phyloP scores from a whole-genome alignment of 2,797 vertebrate species.

The Sebastes trivittatus region DNA sequence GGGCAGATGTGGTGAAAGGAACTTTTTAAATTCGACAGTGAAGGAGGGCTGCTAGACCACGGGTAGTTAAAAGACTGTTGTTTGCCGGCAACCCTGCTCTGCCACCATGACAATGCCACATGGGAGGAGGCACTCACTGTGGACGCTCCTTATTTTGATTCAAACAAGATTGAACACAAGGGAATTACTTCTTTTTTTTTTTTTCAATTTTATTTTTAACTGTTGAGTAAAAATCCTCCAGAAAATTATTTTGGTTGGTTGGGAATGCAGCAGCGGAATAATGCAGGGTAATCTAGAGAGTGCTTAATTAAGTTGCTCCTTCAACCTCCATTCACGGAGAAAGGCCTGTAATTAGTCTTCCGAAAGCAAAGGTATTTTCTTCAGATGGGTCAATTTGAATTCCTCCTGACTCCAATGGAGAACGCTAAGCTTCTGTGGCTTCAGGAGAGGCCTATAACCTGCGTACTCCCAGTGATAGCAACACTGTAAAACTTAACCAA shows the following conservation, averaged over 20 bases:
- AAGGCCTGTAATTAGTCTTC: conserved; percentile 76
- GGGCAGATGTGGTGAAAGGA: conserved; percentile 87
- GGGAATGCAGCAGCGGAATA: conserved; percentile 43
- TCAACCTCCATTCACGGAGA: conserved; percentile 67
- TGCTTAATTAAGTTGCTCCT: conserved; percentile 73
- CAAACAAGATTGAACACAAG: conserved; percentile 56
- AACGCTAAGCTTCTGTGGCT: conserved; percentile 51
- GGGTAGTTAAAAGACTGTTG: conserved; percentile 71
- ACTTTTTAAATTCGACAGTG: conserved; percentile 76
- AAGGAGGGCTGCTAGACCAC: conserved; percentile 62
- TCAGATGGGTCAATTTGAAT: conserved; percentile 66
- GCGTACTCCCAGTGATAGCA: conserved; percentile 66
- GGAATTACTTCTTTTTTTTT: conserved; percentile 46
- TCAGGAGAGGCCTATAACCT: conserved; percentile 62
- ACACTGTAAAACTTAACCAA: conserved; percentile 68
- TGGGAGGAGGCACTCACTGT: conserved; percentile 58
- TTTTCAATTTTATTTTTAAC: conserved; percentile 38
- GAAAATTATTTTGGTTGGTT: conserved; percentile 55
- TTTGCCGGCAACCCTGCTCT: conserved; percentile 64
- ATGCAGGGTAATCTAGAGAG: conserved; percentile 53
- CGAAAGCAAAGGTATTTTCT: conserved; percentile 72
- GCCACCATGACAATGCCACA: conserved; percentile 66
- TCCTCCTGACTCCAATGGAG: conserved; percentile 60
- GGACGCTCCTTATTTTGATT: conserved; percentile 66
- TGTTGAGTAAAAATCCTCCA: conserved; percentile 40